Conservation (phyloP, 2,113 vertebrate species). For the Atrichornis clamosus region DNA sequence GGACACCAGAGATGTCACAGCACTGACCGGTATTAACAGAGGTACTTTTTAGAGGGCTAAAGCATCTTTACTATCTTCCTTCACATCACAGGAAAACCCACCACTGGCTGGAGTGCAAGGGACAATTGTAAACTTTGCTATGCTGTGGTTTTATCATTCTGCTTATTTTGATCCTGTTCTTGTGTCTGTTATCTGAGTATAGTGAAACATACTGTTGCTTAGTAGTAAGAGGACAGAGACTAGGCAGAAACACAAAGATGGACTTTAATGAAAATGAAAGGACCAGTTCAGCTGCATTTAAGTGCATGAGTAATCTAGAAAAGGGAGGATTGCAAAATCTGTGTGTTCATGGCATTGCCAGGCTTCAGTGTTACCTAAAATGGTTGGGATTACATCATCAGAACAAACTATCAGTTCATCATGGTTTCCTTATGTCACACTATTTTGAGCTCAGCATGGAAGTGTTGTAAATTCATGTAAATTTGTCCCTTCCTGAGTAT, state of each 20-base stretch:
- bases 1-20: not conserved
- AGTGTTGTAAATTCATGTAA: not conserved
- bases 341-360: not conserved
- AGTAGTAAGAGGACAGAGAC: not conserved
- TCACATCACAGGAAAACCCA: not conserved
- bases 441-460: not conserved
- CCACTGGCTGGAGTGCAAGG: not conserved
- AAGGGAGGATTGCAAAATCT: constrained; percentile 25
- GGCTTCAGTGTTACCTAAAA: not conserved
- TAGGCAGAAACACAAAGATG: not conserved
- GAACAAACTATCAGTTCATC: constrained; percentile 3
- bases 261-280: not conserved
- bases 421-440: not conserved
- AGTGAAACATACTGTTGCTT: not conserved
- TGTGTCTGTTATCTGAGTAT: not conserved
- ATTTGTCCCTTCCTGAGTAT: not conserved
- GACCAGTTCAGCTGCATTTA: not conserved
- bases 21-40: not conserved
- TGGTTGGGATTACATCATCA: not conserved
- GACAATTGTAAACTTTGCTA: not conserved
- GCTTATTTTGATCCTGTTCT: not conserved
- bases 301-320: not conserved
- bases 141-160: not conserved
- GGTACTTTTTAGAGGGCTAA: not conserved
- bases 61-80: not conserved